These are phyloP conservation scores for Busseola fusca DNA, from an alignment of 2,888 invertebrate genomes.

Conservation along the genomic window DNA sequence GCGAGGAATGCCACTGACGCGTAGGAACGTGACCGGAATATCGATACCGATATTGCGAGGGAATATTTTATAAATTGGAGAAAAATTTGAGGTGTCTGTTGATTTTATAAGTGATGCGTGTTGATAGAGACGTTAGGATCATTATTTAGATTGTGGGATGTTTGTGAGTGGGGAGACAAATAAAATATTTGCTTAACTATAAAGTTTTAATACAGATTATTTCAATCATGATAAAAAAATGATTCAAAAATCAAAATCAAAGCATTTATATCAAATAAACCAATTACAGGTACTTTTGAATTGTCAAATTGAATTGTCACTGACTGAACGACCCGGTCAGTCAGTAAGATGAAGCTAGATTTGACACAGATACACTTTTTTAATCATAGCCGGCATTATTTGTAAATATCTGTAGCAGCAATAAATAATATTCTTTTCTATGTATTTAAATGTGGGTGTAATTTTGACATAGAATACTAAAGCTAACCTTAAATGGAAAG, in stretches of 20 bases:
- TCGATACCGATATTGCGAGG: conserved; percentile 67
- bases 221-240: background rate
- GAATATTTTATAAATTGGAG: conserved; percentile 59
- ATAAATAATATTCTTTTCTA: background rate
- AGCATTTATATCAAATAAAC: too few relatives aligned
- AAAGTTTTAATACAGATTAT: background rate
- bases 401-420: background rate
- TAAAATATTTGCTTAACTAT: background rate
- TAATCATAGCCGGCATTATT: too few relatives aligned
- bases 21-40: conserved; percentile 70
- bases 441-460: background rate
- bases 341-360: too few relatives aligned
- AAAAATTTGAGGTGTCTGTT: conserved; percentile 49
- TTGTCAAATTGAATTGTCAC: too few relatives aligned
- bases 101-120: conserved; percentile 44
- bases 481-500: background rate
- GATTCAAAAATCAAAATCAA: too few relatives aligned
- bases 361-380: background rate
- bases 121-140: background rate
- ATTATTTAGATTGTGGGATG: background rate
- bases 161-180: background rate
- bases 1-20: conserved; percentile 73
- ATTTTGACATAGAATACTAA: background rate
- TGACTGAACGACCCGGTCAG: too few relatives aligned
- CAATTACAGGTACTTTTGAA: too few relatives aligned